Percentiles rank a stretch among this genome's conserved stretches.
Conservation (phyloP, 1,140 invertebrate species). For the Dendroctonus ponderosae region DNA sequence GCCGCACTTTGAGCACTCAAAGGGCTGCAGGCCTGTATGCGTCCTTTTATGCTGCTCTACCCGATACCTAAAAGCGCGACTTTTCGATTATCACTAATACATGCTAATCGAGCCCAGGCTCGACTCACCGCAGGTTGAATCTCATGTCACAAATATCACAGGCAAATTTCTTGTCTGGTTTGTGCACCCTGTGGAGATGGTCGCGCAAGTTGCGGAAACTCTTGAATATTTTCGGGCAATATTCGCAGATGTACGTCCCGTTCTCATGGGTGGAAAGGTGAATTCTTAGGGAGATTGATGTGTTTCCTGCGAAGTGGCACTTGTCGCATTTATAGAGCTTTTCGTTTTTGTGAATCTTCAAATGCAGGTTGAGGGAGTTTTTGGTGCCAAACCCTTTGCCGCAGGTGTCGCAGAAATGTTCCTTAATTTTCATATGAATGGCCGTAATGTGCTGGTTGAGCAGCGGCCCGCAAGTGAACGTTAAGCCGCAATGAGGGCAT, state of each 20-base stretch:
- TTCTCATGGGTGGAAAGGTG: conserved; percentile 42
- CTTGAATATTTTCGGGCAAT: conserved; percentile 44
- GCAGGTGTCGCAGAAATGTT: conserved; percentile 53
- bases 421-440: conserved; percentile 37
- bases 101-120: neutral
- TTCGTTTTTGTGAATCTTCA: conserved; percentile 71
- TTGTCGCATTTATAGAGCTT: conserved; percentile 59
- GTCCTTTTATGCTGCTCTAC: conserved; percentile 17
- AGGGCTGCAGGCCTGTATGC: conserved; percentile 23
- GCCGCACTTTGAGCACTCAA: conserved; percentile 6
- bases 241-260: conserved; percentile 39
- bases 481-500: conserved; percentile 36
- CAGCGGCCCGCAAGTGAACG: conserved; percentile 32
- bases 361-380: conserved; percentile 66
- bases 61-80: conserved; percentile 9
- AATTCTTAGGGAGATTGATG: conserved; percentile 39
- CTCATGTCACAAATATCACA: conserved; percentile 42
- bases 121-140: conserved; percentile 17
- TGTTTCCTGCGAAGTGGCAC: conserved; percentile 49
- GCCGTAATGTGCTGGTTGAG: conserved; percentile 36
- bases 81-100: neutral
- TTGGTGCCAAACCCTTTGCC: conserved; percentile 56
- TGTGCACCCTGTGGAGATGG: conserved; percentile 39
- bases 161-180: conserved; percentile 37
- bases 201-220: conserved; percentile 40